Evolutionary conservation across 2,797 vertebrate genomes (phyloP), one percentile per base, ranked within the genome.

Genomic region (Catamblyrhynchus diadema): DNA sequence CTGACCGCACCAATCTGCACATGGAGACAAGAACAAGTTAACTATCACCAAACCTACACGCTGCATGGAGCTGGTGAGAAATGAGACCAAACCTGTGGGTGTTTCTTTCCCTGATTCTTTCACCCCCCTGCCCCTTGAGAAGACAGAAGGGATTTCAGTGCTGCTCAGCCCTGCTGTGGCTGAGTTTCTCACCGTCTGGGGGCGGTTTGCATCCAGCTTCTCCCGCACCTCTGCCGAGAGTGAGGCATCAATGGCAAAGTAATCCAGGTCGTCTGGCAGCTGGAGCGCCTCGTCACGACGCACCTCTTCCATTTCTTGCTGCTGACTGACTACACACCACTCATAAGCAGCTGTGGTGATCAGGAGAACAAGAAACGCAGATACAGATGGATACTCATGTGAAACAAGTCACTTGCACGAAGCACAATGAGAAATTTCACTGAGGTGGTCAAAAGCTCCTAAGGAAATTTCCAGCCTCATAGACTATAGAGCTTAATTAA

Each of bases 201-300:
- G 99, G 48, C 98, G 98, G 81, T 95, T 97, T 14, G 97, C 94
- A 56, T 98, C 97, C 94, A 99, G 96, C 90, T 99, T 98, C 97
- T 99, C 99, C 90, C 99, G 97, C 91, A 98, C 99, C 97, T 99
- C 99, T 15, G 91, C 3, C 1, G 99, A 99, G 51, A 99, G 97
- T 0, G 99, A 99, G 35, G 98, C 97, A 1, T 98, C 98, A 21
- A 98, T 90, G 82, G 98, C 97, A 51, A 99, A 95, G 91, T 99
- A 99, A 97, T 99, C 98, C 5, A 99, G 79, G 91, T 99, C 98
- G 21, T 97, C 94, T 1, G 99, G 99, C 59, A 99, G 97, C 6
- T n/a, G 94, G 47, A 99, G 98, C 33, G 97, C 98, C 97, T 99
- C 99, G 60, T 99, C 99, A 79, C 54, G 98, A 85, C 97, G 98